Evolutionary conservation across 1,140 invertebrate species (phyloP), one percentile per base, ranked within the genome.

Genomic region (Sinonovacula constricta): DNA sequence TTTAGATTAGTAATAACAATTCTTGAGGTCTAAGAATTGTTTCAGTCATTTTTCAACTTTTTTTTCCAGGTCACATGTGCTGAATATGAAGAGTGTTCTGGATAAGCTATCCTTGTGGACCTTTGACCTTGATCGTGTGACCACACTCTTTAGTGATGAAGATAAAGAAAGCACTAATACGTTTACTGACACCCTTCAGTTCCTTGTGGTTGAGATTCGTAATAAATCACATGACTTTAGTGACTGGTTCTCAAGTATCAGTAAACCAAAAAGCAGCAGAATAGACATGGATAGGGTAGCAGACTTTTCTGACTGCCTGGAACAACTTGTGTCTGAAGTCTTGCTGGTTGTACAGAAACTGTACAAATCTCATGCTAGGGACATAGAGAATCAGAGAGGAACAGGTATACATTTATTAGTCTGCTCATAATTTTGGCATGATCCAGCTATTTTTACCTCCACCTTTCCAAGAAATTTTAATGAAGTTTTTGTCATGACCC

Each of bases 291-390:
- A 4, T 34, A 2, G 7, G 15, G 78, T 71, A 26, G 18, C 18
- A 15, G 15, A 63, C 56, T 76, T 69, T 60, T 51, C 60, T 36
- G 57, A 54, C 18, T 33, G 22, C 12, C 24, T 82, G 15, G 86
- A 89, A 39, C 31, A 60, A 14, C 30, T 88, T 22, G 68, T 88
- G 10, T 81, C 83, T 26, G 66, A 68, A 24, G 53, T 84, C 5
- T 60, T 89, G 49, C 57, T 88, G 26, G 80, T 77, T 22, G 77
- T 89, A 26, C 87, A 89, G 70, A 84, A 83, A 70, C 72, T 88
- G 34, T 69, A 81, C 18, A 85, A 86, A n/a, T n/a, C n/a, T n/a
- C n/a, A n/a, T n/a, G n/a, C n/a, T n/a, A n/a, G n/a, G n/a, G n/a
- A n/a, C n/a, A n/a, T n/a, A n/a, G n/a, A n/a, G n/a, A n/a, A n/a